Conservation (phyloP, 2,797 vertebrate species). For the Cercopithecus petaurista region DNA sequence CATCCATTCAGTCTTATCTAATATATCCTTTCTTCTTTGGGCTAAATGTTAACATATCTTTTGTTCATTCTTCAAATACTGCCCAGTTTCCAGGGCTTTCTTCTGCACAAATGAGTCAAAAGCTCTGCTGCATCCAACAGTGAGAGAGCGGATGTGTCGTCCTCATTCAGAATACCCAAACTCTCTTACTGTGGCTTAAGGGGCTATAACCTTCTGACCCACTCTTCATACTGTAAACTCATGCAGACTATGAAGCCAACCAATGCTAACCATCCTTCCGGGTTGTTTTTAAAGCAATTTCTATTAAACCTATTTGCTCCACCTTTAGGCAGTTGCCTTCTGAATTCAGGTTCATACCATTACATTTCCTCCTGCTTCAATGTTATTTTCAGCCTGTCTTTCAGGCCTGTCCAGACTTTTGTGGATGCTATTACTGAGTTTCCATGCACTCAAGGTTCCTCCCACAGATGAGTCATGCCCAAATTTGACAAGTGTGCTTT, state of each 20-base stretch:
- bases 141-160: neutral
- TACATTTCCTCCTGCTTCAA: rapidly evolving
- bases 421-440: neutral
- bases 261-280: neutral
- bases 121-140: neutral
- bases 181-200: neutral
- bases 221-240: neutral
- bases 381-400: neutral
- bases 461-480: too few relatives aligned
- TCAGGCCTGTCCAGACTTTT: neutral
- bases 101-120: neutral
- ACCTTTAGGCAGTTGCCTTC: neutral
- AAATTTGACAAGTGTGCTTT: neutral
- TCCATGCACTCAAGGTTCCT: neutral
- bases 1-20: too few relatives aligned
- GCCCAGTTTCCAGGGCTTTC: neutral
- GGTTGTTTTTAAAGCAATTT: neutral
- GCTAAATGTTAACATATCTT: neutral
- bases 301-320: rapidly evolving
- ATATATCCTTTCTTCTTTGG: neutral
- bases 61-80: neutral
- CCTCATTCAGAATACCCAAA: neutral
- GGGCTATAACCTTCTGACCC: rapidly evolving
- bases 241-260: rapidly evolving
- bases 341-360: neutral